Evolutionary conservation across 1,140 invertebrate genomes (phyloP), one percentile per base, ranked within the genome.

Genomic region (Batillaria attramentaria): DNA sequence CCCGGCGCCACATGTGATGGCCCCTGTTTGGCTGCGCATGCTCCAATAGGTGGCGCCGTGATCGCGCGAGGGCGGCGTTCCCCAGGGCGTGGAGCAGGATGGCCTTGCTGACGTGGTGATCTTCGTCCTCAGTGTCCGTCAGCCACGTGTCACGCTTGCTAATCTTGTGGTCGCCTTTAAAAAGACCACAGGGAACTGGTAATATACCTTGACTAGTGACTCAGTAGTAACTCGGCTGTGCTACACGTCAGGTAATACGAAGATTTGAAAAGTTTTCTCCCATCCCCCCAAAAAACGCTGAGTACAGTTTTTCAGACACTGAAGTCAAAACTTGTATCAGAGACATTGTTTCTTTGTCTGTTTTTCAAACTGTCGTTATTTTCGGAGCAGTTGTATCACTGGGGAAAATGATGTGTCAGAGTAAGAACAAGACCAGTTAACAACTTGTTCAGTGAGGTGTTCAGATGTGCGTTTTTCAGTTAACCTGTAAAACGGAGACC

Each of bases 21-120:
- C 43, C 84, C 24, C 70, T 73, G 20, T 79, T 80, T 8, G 78
- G 72, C 43, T 78, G 50, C 16, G 79, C 54, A 54, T 83, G 83
- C 1, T 77, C 79, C 24, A 79, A 62, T 3, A 84, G 79, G n/a
- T 80, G 79, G 10, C 54, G 43, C 0, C 77, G 50, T 43, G 84
- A 83, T 54, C 70, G 65, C 1, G 68, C 39, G 37, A 73, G 65
- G 5, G 66, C 84, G 24, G 81, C 80, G 74, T 84, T 84, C 1
- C 84, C 84, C 3, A 84, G 54, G 28, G 60, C 68, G 46, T 84
- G 79, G 0, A 84, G 35, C 35, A 84, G 46, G 20, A 79, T 74
- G 31, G 68, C 81, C 69, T 81, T 84, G 20, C 65, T 69, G n/a
- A 60, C 42, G 33, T 42, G 60, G 66, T 62, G 54, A 5, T 65